Percentiles rank a stretch among this genome's conserved stretches.
These are phyloP conservation scores for Danaus plexippus DNA, from an alignment of 1,140 invertebrate species.

Conservation along the genomic window DNA sequence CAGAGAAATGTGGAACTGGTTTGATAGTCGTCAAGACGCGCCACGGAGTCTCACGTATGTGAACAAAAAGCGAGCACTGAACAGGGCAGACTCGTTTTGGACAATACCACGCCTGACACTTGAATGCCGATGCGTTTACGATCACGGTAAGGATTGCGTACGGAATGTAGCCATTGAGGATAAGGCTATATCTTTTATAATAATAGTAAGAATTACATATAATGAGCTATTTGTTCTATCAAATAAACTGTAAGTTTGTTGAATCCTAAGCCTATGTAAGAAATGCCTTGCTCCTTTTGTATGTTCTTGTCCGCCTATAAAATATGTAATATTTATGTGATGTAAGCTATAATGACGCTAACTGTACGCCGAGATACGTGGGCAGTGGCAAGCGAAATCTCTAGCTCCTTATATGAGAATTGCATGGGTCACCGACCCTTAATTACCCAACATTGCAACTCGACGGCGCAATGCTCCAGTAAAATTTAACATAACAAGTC, in stretches of 20 bases:
- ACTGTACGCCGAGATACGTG: not conserved
- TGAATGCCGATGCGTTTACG: conserved; percentile 59
- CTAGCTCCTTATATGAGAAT: conserved; percentile 27
- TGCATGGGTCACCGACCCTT: conserved; percentile 51
- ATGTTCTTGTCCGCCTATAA: too few relatives aligned
- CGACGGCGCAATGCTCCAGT: conserved; percentile 64
- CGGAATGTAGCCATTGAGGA: conserved; percentile 27
- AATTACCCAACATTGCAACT: conserved; percentile 54
- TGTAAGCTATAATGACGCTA: not conserved
- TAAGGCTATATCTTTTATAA: conserved; percentile 10
- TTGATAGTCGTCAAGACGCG: conserved; percentile 62
- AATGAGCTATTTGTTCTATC: too few relatives aligned
- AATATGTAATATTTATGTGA: not conserved
- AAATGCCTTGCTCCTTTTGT: too few relatives aligned
- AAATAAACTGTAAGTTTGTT: too few relatives aligned
- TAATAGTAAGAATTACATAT: too few relatives aligned
- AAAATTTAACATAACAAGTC: conserved; percentile 68
- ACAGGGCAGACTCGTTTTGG: conserved; percentile 54
- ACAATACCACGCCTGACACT: conserved; percentile 59
- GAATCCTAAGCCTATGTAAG: too few relatives aligned
- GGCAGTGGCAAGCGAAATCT: conserved; percentile 13
- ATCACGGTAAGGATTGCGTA: conserved; percentile 25
- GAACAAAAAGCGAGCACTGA: conserved; percentile 57
- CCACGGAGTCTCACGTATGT: conserved; percentile 60
- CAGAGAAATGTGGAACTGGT: conserved; percentile 61